A percentile compares a stretch with the other conserved stretches of the same genome.
Evolutionary conservation across 2,797 vertebrate genomes (phyloP).

Genomic region (Acanthopagrus latus): DNA sequence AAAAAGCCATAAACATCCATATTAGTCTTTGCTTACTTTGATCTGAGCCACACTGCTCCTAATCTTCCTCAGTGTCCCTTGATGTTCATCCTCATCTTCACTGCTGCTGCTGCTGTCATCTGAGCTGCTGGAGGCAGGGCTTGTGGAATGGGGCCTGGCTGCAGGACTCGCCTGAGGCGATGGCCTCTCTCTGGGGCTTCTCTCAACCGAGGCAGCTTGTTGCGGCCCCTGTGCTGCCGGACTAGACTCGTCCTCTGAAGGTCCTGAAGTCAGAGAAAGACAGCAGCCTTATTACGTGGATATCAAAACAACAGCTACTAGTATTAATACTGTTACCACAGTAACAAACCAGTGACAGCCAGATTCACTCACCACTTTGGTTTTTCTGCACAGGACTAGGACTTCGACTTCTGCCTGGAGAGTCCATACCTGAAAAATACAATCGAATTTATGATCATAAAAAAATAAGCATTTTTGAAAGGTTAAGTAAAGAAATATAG

Average conservation of each 20-base stretch:
- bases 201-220: constrained; percentile 1
- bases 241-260: constrained; percentile 49
- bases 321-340: not conserved
- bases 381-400: constrained; percentile 50
- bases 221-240: constrained; percentile 33
- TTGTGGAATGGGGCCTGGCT: constrained; percentile 21
- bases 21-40: constrained; percentile 72
- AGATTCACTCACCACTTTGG: constrained; percentile 56
- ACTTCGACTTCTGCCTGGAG: constrained; percentile 62
- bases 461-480: not conserved
- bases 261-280: constrained; percentile 29
- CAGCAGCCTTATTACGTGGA: not conserved
- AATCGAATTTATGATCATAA: not conserved
- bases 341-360: not conserved
- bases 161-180: constrained; percentile 39
- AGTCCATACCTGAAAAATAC: constrained; percentile 69
- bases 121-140: constrained; percentile 66
- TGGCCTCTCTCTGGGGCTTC: constrained; percentile 35
- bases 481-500: not conserved
- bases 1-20: not conserved
- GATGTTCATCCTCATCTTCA: constrained; percentile 72
- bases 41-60: constrained; percentile 86
- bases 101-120: constrained; percentile 71
- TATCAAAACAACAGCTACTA: not conserved
- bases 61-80: constrained; percentile 71